Percentiles rank a stretch among this genome's conserved stretches.
Conservation (phyloP, 2,797 vertebrate genomes). For the Hirundo rustica region DNA sequence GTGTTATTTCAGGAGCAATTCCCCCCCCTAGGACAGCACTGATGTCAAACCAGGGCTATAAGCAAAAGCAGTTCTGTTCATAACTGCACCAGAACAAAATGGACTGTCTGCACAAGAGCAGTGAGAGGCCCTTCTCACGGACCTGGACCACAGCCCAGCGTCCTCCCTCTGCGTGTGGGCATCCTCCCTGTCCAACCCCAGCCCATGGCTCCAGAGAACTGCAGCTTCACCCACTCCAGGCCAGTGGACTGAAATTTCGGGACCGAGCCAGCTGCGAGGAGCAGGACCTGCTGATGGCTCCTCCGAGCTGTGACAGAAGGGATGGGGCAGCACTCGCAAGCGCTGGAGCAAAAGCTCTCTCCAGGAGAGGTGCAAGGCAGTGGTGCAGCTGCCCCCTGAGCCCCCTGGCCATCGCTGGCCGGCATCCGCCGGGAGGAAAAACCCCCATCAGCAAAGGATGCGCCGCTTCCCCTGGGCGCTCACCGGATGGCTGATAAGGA, state of each 20-base stretch:
- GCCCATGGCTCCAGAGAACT: not conserved
- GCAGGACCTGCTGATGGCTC: accelerated
- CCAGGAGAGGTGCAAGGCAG: not conserved
- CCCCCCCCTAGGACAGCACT: accelerated
- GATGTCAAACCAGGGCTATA: not conserved
- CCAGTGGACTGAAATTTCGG: not conserved
- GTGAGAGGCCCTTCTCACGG: not conserved
- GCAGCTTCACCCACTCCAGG: accelerated
- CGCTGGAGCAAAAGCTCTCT: not conserved
- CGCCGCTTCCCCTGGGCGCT: not conserved
- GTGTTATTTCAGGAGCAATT: not conserved
- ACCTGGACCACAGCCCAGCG: not conserved
- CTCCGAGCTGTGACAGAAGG: not conserved
- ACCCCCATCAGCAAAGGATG: not conserved
- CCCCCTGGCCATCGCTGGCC: not conserved
- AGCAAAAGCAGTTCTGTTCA: not conserved
- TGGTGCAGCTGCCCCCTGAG: not conserved
- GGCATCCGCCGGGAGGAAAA: not conserved
- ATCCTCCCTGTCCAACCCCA: accelerated
- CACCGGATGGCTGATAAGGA: not conserved
- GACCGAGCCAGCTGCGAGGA: not conserved
- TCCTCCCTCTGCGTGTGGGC: accelerated
- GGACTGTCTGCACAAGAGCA: not conserved
- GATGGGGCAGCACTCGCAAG: accelerated
- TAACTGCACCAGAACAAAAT: not conserved